These are phyloP conservation scores for Tiliacea aurago DNA, from an alignment of 2,888 invertebrate species.

Conservation along the genomic window DNA sequence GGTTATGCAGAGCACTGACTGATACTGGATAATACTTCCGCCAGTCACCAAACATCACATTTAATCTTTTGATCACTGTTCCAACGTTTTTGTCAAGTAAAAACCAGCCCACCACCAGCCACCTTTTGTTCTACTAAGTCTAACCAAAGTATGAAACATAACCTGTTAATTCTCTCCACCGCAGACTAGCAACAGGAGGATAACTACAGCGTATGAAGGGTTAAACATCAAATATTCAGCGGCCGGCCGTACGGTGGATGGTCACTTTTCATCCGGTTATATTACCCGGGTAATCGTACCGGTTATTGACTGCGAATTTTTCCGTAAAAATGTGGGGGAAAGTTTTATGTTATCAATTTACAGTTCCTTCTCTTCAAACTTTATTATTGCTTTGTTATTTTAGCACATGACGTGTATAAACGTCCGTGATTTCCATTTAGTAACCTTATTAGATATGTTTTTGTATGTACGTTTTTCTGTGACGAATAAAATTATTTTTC, in stretches of 20 bases:
- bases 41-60: too few species aligned
- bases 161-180: constrained; percentile 30
- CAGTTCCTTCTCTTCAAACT: neutral
- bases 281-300: constrained; percentile 22
- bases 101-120: too few species aligned
- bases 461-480: too few species aligned
- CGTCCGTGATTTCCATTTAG: too few species aligned
- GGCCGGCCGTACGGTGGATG: constrained; percentile 48
- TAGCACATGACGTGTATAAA: neutral
- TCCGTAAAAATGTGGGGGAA: neutral
- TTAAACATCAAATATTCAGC: constrained; percentile 70
- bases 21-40: too few species aligned
- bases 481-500: too few species aligned
- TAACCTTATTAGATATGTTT: too few species aligned
- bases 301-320: constrained; percentile 21
- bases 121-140: neutral
- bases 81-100: too few species aligned
- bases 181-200: constrained; percentile 15
- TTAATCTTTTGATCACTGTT: too few species aligned
- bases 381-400: neutral
- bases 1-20: too few species aligned
- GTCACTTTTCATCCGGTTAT: constrained; percentile 50
- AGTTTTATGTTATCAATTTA: neutral
- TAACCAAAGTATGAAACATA: constrained; percentile 14
- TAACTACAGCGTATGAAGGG: constrained; percentile 55